Percentiles rank a stretch among this genome's conserved stretches.
phyloP scores from a whole-genome alignment of 2,797 vertebrate species.

The Micrastur ruficollis region DNA sequence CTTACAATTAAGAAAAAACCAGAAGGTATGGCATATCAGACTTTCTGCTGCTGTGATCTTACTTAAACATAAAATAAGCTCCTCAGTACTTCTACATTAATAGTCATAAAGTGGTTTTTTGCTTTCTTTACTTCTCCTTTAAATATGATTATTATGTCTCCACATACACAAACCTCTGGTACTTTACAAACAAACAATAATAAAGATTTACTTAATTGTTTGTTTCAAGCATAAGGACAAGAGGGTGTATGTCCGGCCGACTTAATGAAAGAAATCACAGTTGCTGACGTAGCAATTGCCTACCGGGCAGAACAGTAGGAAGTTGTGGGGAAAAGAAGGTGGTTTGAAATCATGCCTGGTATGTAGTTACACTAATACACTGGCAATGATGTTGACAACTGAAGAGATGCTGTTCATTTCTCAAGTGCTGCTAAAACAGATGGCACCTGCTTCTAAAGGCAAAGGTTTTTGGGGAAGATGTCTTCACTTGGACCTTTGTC shows the following conservation, averaged over 20 bases:
- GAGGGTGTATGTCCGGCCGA: not conserved
- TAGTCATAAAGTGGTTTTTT: not conserved
- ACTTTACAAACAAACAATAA: not conserved
- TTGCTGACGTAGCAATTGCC: not conserved
- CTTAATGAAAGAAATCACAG: not conserved
- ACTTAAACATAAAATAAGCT: slow-evolving; percentile 44
- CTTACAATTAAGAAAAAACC: slow-evolving; percentile 62
- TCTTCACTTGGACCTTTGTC: not conserved
- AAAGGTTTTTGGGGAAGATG: not conserved
- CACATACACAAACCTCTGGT: not conserved
- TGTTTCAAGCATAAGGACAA: not conserved
- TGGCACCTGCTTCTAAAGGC: not conserved
- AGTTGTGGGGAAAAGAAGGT: not conserved
- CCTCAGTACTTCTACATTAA: not conserved
- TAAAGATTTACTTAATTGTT: not conserved
- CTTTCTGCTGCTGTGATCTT: slow-evolving; percentile 54
- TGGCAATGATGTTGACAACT: not conserved
- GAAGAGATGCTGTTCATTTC: not conserved
- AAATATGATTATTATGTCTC: not conserved
- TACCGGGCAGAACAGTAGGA: not conserved
- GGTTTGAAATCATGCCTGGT: not conserved
- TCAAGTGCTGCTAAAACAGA: not conserved
- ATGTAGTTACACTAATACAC: not conserved
- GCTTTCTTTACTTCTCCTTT: not conserved
- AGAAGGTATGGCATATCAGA: slow-evolving; percentile 60